Conservation (phyloP, 2,113 vertebrate species). For the Lasiurus cinereus region DNA sequence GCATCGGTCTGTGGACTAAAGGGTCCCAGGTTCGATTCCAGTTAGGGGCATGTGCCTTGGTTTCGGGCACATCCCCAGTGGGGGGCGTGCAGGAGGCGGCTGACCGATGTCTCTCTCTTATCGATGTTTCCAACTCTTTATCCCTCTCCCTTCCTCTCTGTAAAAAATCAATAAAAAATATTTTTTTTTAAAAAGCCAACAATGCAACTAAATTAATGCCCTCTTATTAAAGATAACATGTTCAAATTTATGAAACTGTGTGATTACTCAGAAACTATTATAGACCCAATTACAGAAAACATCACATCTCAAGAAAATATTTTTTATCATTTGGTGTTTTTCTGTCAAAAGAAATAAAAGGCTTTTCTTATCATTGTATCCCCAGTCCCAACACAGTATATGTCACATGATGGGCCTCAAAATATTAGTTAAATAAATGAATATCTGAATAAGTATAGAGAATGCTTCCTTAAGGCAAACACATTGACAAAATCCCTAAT, state of each 20-base stretch:
- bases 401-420: background rate
- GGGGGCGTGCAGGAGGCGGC: too few species aligned
- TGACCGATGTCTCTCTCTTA: too few species aligned
- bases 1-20: too few species aligned
- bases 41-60: too few species aligned
- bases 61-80: too few species aligned
- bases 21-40: too few species aligned
- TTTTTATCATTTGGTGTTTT: constrained; percentile 14
- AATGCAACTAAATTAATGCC: background rate
- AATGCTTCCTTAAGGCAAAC: background rate
- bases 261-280: background rate
- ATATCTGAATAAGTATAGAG: background rate
- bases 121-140: too few species aligned
- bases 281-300: constrained; percentile 4
- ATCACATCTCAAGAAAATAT: constrained; percentile 19
- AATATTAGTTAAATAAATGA: constrained; percentile 34
- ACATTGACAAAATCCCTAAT: constrained; percentile 20
- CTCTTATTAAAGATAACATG: constrained; percentile 21
- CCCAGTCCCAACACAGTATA: background rate
- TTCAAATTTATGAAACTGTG: constrained; percentile 24
- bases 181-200: background rate
- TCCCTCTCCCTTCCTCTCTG: too few species aligned
- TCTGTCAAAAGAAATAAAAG: background rate
- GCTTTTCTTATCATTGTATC: background rate
- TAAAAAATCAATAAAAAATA: too few species aligned